phyloP scores from a whole-genome alignment of 1,140 invertebrate species.

The Zaprionus africanus region DNA sequence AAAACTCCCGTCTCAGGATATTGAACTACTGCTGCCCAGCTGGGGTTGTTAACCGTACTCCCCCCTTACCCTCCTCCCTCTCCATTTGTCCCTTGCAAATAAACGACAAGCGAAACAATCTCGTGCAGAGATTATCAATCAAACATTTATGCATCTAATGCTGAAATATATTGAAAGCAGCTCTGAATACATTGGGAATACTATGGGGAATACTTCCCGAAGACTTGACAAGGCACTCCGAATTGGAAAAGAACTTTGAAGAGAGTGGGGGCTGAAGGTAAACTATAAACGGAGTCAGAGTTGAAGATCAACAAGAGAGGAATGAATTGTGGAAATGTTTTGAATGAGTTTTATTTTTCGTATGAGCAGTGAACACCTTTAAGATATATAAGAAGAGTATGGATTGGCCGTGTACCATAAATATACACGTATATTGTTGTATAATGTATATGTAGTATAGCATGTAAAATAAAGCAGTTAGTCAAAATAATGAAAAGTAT shows the following conservation, averaged over 20 bases:
- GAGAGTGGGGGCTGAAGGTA: no score
- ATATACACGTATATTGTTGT: no score
- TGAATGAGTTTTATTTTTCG: no score
- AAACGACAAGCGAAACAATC: neutral
- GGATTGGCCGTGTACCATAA: no score
- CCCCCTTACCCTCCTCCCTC: no score
- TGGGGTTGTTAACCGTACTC: constrained; percentile 16
- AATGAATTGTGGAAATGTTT: no score
- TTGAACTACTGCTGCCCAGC: constrained; percentile 46
- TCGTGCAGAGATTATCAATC: neutral
- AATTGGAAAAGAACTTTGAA: neutral
- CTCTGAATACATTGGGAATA: neutral
- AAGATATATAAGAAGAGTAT: no score
- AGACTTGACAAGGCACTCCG: neutral
- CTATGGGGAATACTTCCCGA: neutral
- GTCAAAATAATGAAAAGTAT: no score
- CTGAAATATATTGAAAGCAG: neutral
- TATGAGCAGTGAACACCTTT: no score
- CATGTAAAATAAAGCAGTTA: no score
- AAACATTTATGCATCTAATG: constrained; percentile 7
- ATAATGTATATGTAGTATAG: no score
- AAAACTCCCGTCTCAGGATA: constrained; percentile 35
- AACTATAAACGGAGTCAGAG: neutral
- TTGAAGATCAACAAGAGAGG: neutral
- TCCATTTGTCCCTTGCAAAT: neutral